phyloP scores from a whole-genome alignment of 1,140 invertebrate species.

The Polyergus mexicanus region DNA sequence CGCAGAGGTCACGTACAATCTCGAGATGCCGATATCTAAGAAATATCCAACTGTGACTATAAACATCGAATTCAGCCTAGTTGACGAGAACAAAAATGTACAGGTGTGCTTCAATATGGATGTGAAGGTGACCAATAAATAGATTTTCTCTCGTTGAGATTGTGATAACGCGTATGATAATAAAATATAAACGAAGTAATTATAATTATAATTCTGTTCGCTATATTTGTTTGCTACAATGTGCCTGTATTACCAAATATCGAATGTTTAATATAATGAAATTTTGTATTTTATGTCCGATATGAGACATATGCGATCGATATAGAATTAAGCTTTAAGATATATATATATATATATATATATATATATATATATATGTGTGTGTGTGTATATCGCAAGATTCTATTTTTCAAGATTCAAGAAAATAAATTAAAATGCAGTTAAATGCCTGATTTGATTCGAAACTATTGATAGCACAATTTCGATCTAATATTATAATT shows the following conservation, averaged over 20 bases:
- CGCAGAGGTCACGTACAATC: conserved; percentile 75
- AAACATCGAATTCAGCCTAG: conserved; percentile 71
- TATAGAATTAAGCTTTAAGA: not conserved
- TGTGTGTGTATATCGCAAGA: not conserved
- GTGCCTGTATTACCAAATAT: too few relatives aligned
- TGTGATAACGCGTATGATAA: not conserved
- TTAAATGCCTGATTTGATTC: not conserved
- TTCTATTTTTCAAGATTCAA: not conserved
- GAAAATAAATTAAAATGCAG: not conserved
- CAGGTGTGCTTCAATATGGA: conserved; percentile 75
- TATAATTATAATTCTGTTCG: too few relatives aligned
- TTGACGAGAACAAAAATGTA: conserved; percentile 46
- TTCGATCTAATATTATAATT: not conserved
- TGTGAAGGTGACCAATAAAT: conserved; percentile 47
- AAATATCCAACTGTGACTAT: conserved; percentile 68
- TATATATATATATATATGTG: too few relatives aligned
- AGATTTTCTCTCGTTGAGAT: not conserved
- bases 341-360: not conserved
- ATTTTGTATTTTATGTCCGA: not conserved
- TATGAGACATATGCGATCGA: not conserved
- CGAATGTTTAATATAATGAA: not conserved
- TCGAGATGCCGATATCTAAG: conserved; percentile 75
- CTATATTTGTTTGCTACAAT: not conserved
- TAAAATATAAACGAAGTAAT: not conserved
- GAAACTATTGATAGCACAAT: not conserved